These are phyloP conservation scores for Psittacula cyanocephala DNA, from an alignment of 2,113 vertebrate species.

Conservation along the genomic window DNA sequence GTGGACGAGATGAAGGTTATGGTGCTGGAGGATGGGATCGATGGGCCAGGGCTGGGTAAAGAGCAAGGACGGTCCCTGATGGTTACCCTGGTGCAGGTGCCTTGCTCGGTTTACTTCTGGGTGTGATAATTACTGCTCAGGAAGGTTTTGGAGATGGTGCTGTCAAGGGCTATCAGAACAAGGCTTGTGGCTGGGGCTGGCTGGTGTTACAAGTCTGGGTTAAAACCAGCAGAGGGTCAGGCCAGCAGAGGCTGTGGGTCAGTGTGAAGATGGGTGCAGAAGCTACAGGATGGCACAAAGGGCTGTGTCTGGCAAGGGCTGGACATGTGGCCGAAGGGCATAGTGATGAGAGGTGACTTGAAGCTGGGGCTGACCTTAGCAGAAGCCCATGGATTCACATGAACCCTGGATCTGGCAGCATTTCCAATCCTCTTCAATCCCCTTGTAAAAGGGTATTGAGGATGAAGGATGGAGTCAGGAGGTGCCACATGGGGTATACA, in stretches of 20 bases:
- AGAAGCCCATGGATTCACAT: accelerated
- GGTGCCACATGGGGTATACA: not conserved
- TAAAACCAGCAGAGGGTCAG: not conserved
- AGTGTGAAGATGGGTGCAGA: not conserved
- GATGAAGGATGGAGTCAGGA: not conserved
- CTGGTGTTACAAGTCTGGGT: not conserved
- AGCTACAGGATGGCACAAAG: accelerated
- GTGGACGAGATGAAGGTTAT: not conserved
- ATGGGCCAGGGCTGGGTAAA: not conserved
- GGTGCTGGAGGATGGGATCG: accelerated
- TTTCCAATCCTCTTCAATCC: not conserved
- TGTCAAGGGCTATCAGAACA: not conserved
- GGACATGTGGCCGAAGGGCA: accelerated
- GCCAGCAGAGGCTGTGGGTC: not conserved
- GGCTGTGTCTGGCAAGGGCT: not conserved
- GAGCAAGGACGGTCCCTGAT: not conserved
- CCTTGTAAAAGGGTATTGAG: not conserved
- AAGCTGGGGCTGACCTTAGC: not conserved
- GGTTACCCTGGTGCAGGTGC: not conserved
- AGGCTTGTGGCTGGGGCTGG: not conserved
- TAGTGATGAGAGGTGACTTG: not conserved
- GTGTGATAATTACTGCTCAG: accelerated
- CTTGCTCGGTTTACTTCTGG: accelerated
- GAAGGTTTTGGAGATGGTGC: not conserved
- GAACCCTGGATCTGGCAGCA: not conserved